Evolutionary conservation across 2,113 vertebrate species (phyloP), one percentile per base, ranked within the genome.

Genomic region (Climacteris rufus): DNA sequence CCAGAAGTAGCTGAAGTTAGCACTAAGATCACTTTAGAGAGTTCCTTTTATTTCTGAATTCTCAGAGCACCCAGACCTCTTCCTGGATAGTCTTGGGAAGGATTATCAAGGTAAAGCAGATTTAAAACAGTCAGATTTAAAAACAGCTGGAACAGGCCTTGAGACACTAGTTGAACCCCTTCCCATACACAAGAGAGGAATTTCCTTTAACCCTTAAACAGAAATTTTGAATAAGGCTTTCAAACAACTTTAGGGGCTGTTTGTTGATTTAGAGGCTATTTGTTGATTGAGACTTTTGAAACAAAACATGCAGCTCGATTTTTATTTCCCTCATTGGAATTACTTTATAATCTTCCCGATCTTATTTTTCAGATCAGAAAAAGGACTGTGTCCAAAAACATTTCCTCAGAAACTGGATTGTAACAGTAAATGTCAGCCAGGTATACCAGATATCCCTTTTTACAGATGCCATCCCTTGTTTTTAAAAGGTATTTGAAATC

Each of bases 1-100:
- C 90, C 93, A 96, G 83, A 93, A 49, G 53, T 49, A 83, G 76
- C 44, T 75, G 75, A 93, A 87, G 90, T 78, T 63, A 92, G 21
- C 64, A 19, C 31, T 78, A 70, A 92, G 56, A 89, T 47, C 60
- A 66, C 56, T 95, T 93, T 14, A 61, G 85, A 94, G 66, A 57
- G 35, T 71, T 88, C 54, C 68, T 83, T 86, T 78, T 71, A 54
- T 42, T 69, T 91, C 59, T 81, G 87, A 92, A 92, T 85, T 63
- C 82, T 91, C 85, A 93, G 59, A 92, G 80, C 71, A 87, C 35
- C 10, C 15, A 2, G 44, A 71, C 31, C 13, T 81, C 52, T 93
- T 78, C 33, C 70, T 78, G 68, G n/a, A 49, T 50, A 70, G 63
- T 66, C 47, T 65, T 47, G 37, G 22, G 71, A 80, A 91, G 37